phyloP scores from a whole-genome alignment of 2,113 vertebrate genomes.

The Amia ocellicauda region DNA sequence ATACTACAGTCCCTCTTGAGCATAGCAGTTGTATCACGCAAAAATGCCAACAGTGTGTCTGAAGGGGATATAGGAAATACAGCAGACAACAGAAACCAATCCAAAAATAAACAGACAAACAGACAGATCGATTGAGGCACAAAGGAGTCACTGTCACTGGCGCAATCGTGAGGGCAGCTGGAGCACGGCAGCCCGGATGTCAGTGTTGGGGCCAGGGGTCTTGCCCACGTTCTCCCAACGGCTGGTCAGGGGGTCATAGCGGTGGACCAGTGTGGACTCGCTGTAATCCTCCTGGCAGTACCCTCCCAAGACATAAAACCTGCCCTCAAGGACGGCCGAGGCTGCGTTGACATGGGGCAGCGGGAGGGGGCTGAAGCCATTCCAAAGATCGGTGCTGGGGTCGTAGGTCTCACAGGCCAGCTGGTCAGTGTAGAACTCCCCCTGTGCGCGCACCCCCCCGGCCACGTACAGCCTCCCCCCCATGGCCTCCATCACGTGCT shows the following conservation, averaged over 20 bases:
- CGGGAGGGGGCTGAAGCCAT: constrained; percentile 37
- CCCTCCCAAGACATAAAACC: constrained; percentile 63
- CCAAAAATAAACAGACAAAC: too few relatives aligned
- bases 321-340: constrained; percentile 58
- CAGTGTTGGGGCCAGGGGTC: constrained; percentile 57
- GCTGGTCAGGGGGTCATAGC: constrained; percentile 47
- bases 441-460: constrained; percentile 58
- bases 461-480: constrained; percentile 48
- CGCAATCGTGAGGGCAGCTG: constrained; percentile 32
- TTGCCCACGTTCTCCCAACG: constrained; percentile 61
- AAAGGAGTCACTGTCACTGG: too few relatives aligned
- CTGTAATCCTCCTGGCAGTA: constrained; percentile 64
- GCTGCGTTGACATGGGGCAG: constrained; percentile 59
- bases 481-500: constrained; percentile 65
- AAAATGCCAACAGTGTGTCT: too few relatives aligned
- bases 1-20: too few relatives aligned
- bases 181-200: constrained; percentile 57
- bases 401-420: constrained; percentile 58
- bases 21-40: too few relatives aligned
- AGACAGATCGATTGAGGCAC: too few relatives aligned
- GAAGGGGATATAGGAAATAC: too few relatives aligned
- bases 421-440: constrained; percentile 56
- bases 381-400: constrained; percentile 48
- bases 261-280: constrained; percentile 57
- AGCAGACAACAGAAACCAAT: too few relatives aligned